Conservation (phyloP, 2,797 vertebrate genomes). For the Lepilemur septentrionalis region DNA sequence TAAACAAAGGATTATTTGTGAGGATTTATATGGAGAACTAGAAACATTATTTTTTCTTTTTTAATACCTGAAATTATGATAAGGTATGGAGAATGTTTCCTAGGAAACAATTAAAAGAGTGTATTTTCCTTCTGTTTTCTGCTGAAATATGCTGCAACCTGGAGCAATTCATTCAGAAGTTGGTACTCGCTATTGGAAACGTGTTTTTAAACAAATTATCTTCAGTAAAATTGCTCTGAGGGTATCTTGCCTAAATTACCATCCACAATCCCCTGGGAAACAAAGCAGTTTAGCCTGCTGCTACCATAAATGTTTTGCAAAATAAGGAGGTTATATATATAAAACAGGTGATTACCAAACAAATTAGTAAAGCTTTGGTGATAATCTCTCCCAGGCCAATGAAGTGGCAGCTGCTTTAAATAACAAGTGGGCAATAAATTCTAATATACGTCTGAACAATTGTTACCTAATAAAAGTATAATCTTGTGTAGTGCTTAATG, state of each 20-base stretch:
- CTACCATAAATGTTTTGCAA: background rate
- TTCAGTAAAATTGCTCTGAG: background rate
- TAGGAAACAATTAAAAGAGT: background rate
- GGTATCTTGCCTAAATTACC: background rate
- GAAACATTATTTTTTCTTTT: background rate
- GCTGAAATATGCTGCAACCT: background rate
- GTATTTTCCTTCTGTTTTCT: background rate
- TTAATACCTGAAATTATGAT: background rate
- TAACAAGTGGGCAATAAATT: background rate
- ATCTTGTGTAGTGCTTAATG: background rate
- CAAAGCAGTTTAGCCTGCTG: background rate
- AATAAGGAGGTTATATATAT: background rate
- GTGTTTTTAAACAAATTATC: background rate
- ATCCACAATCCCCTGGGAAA: background rate
- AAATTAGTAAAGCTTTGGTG: background rate
- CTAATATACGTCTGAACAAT: background rate
- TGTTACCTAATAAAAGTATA: background rate
- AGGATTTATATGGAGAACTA: background rate
- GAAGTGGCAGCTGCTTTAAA: background rate
- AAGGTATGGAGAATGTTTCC: background rate
- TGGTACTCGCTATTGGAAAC: background rate
- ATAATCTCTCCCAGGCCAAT: background rate
- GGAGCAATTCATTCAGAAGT: background rate
- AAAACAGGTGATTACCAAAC: background rate
- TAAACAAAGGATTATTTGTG: background rate